These are phyloP conservation scores for Anguilla marmorata DNA, from an alignment of 2,797 vertebrate species.

Conservation along the genomic window DNA sequence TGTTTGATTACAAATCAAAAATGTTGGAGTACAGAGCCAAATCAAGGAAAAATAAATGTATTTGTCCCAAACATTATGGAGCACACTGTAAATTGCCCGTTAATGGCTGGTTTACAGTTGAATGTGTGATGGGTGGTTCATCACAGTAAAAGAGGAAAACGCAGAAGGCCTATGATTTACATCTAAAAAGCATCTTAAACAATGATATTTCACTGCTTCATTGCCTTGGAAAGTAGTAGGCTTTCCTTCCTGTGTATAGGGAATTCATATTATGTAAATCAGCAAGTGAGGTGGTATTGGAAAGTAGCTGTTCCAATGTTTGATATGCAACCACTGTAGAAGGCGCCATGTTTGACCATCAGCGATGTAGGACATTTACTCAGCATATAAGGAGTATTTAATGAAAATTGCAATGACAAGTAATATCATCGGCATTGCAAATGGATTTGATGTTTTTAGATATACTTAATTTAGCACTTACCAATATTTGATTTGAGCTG, in stretches of 20 bases:
- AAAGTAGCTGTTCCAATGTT: not conserved
- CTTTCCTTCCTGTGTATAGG: not conserved
- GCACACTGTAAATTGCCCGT: too few relatives aligned
- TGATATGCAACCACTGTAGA: not conserved
- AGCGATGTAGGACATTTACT: not conserved
- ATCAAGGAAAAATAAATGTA: too few relatives aligned
- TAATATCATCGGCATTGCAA: too few relatives aligned
- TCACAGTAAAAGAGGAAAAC: constrained; percentile 45
- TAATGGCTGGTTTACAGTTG: not conserved
- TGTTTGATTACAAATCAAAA: too few relatives aligned
- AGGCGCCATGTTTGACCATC: not conserved
- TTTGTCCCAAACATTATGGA: too few relatives aligned
- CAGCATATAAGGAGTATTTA: not conserved
- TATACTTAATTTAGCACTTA: not conserved
- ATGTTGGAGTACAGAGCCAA: too few relatives aligned
- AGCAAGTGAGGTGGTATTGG: not conserved
- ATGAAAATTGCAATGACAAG: too few relatives aligned
- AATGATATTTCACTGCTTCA: constrained; percentile 60
- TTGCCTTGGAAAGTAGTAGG: constrained; percentile 33
- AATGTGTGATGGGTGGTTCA: constrained; percentile 54
- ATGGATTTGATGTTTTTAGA: not conserved
- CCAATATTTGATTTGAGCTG: not conserved
- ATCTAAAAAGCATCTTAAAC: constrained; percentile 60
- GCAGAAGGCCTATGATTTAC: constrained; percentile 53
- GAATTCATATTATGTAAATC: constrained; percentile 5